These are phyloP conservation scores for Belonocnema kinseyi DNA, from an alignment of 1,140 invertebrate genomes.

Conservation along the genomic window DNA sequence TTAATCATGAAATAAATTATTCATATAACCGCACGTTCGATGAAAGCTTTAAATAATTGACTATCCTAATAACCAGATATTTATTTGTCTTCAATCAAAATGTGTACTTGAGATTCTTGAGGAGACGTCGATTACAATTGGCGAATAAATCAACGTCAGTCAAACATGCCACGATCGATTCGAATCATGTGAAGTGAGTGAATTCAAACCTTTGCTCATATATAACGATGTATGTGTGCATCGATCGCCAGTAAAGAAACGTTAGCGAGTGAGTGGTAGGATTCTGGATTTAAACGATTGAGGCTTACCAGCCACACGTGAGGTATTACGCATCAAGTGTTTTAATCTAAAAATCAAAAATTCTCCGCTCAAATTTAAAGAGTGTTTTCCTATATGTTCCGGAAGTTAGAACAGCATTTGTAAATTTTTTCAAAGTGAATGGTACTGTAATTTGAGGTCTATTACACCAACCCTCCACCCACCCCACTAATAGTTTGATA, in stretches of 20 bases:
- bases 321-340: neutral
- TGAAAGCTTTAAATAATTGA: constrained; percentile 14
- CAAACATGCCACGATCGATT: constrained; percentile 26
- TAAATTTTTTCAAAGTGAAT: too few species aligned
- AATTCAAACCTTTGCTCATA: constrained; percentile 6
- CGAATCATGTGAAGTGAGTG: constrained; percentile 13
- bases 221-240: constrained; percentile 16
- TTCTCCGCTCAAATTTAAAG: too few species aligned
- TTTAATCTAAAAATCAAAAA: too few species aligned
- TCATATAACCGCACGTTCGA: neutral
- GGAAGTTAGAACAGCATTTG: too few species aligned
- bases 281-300: constrained; percentile 3
- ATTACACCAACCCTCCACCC: too few species aligned
- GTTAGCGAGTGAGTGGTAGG: neutral
- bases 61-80: constrained; percentile 16
- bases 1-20: constrained; percentile 17
- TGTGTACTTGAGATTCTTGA: constrained; percentile 20
- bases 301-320: neutral
- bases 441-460: too few species aligned
- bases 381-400: too few species aligned
- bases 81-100: constrained; percentile 29
- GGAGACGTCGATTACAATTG: constrained; percentile 15
- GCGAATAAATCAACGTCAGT: constrained; percentile 29
- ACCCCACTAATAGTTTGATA: too few species aligned
- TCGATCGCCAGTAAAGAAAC: constrained; percentile 10